Evolutionary conservation across 1,140 invertebrate genomes (phyloP), one percentile per base, ranked within the genome.

Genomic region (Geopemphigus sp.): DNA sequence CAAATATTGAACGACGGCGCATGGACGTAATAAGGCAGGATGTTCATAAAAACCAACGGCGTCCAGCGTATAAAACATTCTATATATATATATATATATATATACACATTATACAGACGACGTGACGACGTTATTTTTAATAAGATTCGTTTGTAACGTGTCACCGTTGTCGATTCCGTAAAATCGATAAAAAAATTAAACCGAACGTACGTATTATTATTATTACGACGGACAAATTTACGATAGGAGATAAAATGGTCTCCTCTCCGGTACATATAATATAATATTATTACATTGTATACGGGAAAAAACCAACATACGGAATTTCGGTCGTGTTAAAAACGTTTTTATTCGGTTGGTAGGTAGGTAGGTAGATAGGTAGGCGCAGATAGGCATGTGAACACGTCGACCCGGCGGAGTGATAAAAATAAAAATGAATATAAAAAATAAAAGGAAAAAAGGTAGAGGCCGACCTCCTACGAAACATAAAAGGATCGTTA

Each of bases 401-500:
- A 47, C 5, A 6, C 39, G 5, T 6, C 32, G 39, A 68, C 39
- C 63, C n/a, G 1, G 5, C 24, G 22, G 5, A 47, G 22, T 24
- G 12, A 68, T 68, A 47, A 47, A 66, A 22, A 24, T 5, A 74
- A 74, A 29, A 22, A 11, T 15, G 11, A 26, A 26, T n/a, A 39
- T 1, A 73, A 57, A 53, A 39, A 4, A 39, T 39, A 39, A 39
- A 39, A 39, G 8, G 8, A 39, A 39, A 39, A 39, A 39, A 39
- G 54, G 54, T 22, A 24, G 29, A 57, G n/a, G 47, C 39, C 19
- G 32, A 66, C 39, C 12, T 22, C 72, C 32, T 59, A 57, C 54
- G 19, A 45, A 56, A 74, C n/a, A 74, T 56, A 59, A 54, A 74
- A 74, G 29, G 72, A 57, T 54, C 72, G 22, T 74, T 74, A 74